phyloP scores from a whole-genome alignment of 2,113 vertebrate genomes.

The Notechis scutatus region DNA sequence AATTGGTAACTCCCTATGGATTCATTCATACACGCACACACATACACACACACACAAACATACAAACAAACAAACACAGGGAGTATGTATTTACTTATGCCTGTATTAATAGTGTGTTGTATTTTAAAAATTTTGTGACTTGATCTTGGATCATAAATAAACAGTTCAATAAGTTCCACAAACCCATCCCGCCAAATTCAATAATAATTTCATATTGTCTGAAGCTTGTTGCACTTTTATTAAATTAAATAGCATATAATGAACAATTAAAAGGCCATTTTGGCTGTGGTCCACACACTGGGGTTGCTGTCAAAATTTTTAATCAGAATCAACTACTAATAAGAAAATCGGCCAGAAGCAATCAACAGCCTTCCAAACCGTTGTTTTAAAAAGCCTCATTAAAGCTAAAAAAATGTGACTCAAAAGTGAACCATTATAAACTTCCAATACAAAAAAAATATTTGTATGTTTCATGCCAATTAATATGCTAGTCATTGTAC shows the following conservation, averaged over 20 bases:
- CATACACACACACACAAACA: not conserved
- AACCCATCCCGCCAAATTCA: not conserved
- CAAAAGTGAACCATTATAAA: not conserved
- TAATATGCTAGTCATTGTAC: not conserved
- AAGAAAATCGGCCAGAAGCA: not conserved
- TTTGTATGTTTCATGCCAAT: not conserved
- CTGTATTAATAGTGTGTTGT: not conserved
- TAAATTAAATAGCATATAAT: not conserved
- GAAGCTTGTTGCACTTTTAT: not conserved
- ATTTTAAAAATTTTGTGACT: not conserved
- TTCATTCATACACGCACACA: not conserved
- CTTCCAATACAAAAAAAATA: not conserved
- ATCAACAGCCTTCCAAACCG: not conserved
- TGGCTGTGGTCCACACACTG: not conserved
- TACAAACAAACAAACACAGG: not conserved
- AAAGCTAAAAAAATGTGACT: not conserved
- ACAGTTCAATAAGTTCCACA: not conserved
- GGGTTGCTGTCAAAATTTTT: not conserved
- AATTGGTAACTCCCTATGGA: not conserved
- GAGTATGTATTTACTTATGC: not conserved
- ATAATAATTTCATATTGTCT: not conserved
- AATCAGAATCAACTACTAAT: not conserved
- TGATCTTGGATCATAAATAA: not conserved
- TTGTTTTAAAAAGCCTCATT: not conserved
- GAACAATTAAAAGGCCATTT: not conserved